Evolutionary conservation across 2,888 invertebrate species (phyloP).

Genomic region (Embidobia sp.): DNA sequence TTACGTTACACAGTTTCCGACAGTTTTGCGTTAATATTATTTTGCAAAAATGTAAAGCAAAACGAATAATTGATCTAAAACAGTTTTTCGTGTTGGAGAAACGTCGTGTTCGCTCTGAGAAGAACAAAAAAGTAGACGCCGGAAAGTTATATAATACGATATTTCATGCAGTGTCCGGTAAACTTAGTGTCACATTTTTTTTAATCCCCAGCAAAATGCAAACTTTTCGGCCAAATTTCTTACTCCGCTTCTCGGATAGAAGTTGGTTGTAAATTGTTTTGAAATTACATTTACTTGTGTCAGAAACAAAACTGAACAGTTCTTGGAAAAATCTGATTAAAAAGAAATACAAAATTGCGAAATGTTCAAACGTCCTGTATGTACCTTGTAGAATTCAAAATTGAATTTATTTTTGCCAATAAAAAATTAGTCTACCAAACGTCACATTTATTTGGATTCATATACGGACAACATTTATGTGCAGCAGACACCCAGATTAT

Average conservation of each 20-base stretch:
- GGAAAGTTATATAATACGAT: slow-evolving; percentile 44
- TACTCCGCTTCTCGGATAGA: slow-evolving; percentile 2
- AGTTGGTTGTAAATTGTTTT: slow-evolving; percentile 34
- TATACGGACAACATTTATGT: too few species aligned
- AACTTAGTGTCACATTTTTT: slow-evolving; percentile 42
- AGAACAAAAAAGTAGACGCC: slow-evolving; percentile 13
- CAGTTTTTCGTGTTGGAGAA: slow-evolving; percentile 19
- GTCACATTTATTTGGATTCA: too few species aligned
- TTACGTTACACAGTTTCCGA: not conserved
- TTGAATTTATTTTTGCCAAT: too few species aligned
- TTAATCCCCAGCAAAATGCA: slow-evolving; percentile 16
- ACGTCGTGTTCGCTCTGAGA: slow-evolving; percentile 1
- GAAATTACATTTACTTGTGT: slow-evolving; percentile 18
- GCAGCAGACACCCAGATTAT: too few species aligned
- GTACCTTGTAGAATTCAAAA: too few species aligned
- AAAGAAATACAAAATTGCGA: too few species aligned
- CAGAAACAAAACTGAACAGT: too few species aligned
- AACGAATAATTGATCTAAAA: slow-evolving; percentile 48
- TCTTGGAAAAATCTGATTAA: too few species aligned
- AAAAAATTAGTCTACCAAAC: too few species aligned
- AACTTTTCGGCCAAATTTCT: slow-evolving; percentile 43
- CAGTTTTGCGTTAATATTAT: slow-evolving; percentile 28
- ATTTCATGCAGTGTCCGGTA: slow-evolving; percentile 48
- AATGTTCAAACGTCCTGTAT: too few species aligned
- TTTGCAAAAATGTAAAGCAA: slow-evolving; percentile 30